phyloP scores from a whole-genome alignment of 2,888 invertebrate species.

The Drosophila peninsularis region DNA sequence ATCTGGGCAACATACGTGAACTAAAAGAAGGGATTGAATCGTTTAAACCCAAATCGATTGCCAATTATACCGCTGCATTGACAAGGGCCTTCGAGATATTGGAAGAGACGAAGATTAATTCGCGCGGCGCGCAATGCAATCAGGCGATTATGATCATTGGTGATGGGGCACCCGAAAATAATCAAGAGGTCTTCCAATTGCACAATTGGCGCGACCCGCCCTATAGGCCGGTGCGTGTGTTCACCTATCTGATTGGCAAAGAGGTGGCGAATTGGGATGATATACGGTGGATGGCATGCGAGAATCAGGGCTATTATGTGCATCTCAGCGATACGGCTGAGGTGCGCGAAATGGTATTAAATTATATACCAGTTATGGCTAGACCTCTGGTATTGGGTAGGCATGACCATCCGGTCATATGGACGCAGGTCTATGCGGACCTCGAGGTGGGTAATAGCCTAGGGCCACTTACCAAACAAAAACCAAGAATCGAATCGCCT shows the following conservation, averaged over 20 bases:
- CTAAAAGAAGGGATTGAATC: constrained; percentile 92
- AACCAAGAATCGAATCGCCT: constrained; percentile 19
- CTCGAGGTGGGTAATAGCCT: constrained; percentile 88
- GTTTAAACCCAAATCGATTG: constrained; percentile 93
- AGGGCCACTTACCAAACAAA: constrained; percentile 16
- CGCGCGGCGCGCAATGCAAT: constrained; percentile 91
- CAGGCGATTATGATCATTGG: constrained; percentile 99
- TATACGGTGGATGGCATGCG: constrained; percentile 99
- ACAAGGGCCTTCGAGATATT: constrained; percentile 95
- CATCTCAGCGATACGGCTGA: constrained; percentile 98
- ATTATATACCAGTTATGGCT: constrained; percentile 98
- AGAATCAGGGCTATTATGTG: constrained; percentile 97
- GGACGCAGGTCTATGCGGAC: constrained; percentile 98
- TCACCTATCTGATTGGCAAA: constrained; percentile 98
- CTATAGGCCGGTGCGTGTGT: constrained; percentile 95
- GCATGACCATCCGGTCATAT: constrained; percentile 94
- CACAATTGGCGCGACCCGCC: constrained; percentile 93
- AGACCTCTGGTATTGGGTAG: constrained; percentile 95
- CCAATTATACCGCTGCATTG: constrained; percentile 96
- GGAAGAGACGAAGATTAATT: constrained; percentile 87
- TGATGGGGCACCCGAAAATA: constrained; percentile 98
- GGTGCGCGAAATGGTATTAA: constrained; percentile 97
- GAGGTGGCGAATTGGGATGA: constrained; percentile 96
- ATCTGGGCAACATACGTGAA: constrained; percentile 92
- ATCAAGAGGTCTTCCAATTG: constrained; percentile 94